Conservation (phyloP, 2,797 vertebrate genomes). For the Synanceia verrucosa region DNA sequence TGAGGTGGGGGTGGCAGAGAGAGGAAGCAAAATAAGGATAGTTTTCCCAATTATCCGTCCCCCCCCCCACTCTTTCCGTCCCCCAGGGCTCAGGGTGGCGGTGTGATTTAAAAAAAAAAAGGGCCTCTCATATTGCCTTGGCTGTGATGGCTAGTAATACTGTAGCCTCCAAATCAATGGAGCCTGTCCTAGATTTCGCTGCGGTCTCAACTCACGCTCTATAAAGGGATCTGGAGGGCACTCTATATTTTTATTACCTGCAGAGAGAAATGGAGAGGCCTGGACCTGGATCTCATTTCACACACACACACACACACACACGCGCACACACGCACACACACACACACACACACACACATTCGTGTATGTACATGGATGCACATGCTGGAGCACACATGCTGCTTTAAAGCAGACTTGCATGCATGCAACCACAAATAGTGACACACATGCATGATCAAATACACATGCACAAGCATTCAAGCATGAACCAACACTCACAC, state of each 20-base stretch:
- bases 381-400: neutral
- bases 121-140: constrained; percentile 82
- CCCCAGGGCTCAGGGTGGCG: constrained; percentile 66
- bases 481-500: neutral
- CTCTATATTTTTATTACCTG: constrained; percentile 85
- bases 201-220: constrained; percentile 78
- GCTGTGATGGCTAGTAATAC: constrained; percentile 82
- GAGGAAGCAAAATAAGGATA: constrained; percentile 63
- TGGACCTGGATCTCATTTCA: constrained; percentile 79
- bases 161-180: constrained; percentile 84
- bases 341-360: neutral
- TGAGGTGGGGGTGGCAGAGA: constrained; percentile 8
- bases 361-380: neutral
- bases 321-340: neutral
- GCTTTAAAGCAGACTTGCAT: constrained; percentile 11
- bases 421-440: constrained; percentile 26
- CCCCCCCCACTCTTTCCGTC: constrained; percentile 35
- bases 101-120: constrained; percentile 79
- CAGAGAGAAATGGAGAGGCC: constrained; percentile 81
- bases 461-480: neutral
- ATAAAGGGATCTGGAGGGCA: constrained; percentile 85
- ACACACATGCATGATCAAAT: neutral
- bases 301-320: constrained; percentile 35
- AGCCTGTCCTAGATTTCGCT: constrained; percentile 83
- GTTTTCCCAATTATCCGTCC: constrained; percentile 56